phyloP scores from a whole-genome alignment of 2,797 vertebrate species.

The Sebastes vulpes region DNA sequence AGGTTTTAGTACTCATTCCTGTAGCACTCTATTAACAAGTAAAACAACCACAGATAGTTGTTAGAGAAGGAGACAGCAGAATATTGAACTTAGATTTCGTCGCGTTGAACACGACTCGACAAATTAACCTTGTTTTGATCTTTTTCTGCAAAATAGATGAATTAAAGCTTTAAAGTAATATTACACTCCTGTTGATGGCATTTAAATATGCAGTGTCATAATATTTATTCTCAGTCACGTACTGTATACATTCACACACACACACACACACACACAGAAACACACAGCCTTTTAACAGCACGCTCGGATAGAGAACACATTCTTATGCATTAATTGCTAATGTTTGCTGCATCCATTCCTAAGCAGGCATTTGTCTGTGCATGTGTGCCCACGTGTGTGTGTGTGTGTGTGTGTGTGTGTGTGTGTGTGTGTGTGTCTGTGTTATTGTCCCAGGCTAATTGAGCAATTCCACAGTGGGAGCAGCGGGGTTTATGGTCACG shows the following conservation, averaged over 20 bases:
- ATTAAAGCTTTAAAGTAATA: background rate
- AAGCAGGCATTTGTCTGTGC: constrained; percentile 24
- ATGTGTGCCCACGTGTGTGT: background rate
- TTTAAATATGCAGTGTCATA: background rate
- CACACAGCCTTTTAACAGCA: background rate
- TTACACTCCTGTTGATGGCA: background rate
- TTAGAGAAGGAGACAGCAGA: too few species aligned
- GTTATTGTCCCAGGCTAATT: constrained; percentile 68
- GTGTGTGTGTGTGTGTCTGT: background rate
- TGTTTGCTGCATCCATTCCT: constrained; percentile 21
- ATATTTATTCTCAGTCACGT: background rate
- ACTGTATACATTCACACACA: background rate
- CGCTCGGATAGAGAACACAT: background rate
- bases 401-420: background rate
- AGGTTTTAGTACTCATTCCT: too few species aligned
- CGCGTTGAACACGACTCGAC: too few species aligned
- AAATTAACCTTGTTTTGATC: background rate
- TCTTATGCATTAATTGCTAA: constrained; percentile 37
- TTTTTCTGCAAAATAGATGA: background rate
- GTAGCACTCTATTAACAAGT: too few species aligned
- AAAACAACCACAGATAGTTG: too few species aligned
- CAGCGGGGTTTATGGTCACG: constrained; percentile 65
- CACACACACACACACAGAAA: too few species aligned
- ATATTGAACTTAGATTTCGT: background rate
- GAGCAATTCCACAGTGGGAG: constrained; percentile 62